Conservation (phyloP, 2,888 invertebrate species). For the Lathronympha strigana region DNA sequence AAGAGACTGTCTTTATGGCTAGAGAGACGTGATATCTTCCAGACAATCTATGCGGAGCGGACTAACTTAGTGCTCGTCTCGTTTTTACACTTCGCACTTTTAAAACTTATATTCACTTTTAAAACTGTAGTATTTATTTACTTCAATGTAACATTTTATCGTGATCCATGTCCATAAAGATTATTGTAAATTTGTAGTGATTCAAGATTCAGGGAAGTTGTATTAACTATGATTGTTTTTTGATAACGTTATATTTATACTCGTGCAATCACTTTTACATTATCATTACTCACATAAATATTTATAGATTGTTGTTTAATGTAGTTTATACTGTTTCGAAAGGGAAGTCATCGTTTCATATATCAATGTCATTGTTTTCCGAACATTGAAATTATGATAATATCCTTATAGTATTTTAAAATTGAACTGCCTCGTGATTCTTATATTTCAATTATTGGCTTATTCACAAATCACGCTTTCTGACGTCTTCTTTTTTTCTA, state of each 20-base stretch:
- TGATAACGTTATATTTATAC: constrained; percentile 16
- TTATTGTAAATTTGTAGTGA: constrained; percentile 3
- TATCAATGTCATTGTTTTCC: not conserved
- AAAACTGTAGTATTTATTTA: constrained; percentile 3
- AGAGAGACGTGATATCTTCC: too few relatives aligned
- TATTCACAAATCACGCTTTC: not conserved
- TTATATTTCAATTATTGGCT: not conserved
- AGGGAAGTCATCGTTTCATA: not conserved
- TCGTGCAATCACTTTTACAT: constrained; percentile 6
- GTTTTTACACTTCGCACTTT: too few relatives aligned
- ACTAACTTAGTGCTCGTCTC: too few relatives aligned
- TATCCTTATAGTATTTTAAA: not conserved
- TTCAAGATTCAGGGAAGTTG: constrained; percentile 15
- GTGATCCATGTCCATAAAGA: constrained; percentile 1
- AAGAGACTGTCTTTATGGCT: too few relatives aligned
- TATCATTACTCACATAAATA: not conserved
- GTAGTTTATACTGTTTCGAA: too few relatives aligned
- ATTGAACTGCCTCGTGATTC: not conserved
- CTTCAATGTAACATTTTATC: not conserved
- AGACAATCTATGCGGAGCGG: too few relatives aligned
- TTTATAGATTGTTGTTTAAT: not conserved
- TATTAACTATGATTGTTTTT: constrained; percentile 11
- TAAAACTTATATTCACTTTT: too few relatives aligned
- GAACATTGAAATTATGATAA: not conserved
- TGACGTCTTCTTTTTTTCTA: not conserved